phyloP scores from a whole-genome alignment of 2,888 invertebrate genomes.

The Drosophila buzzatii region DNA sequence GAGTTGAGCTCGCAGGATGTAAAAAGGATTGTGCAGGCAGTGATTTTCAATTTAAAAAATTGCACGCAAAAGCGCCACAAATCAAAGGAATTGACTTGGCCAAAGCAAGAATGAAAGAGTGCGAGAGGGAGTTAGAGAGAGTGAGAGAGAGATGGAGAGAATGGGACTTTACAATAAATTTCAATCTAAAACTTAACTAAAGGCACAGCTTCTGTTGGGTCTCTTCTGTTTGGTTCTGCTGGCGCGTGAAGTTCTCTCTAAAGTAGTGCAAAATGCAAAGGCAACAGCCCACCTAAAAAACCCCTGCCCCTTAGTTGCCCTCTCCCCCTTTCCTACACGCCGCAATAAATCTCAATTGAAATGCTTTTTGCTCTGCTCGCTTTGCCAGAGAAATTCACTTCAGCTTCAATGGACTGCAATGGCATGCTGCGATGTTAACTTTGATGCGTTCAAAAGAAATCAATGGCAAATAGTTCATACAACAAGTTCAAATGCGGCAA shows the following conservation, averaged over 20 bases:
- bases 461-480: conserved; percentile 70
- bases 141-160: conserved; percentile 10
- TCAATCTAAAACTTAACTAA: conserved; percentile 80
- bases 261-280: conserved; percentile 78
- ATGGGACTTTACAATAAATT: conserved; percentile 68
- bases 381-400: conserved; percentile 69
- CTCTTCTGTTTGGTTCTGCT: conserved; percentile 41
- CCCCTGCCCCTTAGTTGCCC: not conserved
- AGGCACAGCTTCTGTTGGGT: conserved; percentile 63
- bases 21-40: conserved; percentile 75
- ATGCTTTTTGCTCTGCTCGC: conserved; percentile 69
- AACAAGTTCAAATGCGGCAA: conserved; percentile 35
- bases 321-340: conserved; percentile 63
- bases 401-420: conserved; percentile 72
- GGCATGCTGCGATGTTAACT: conserved; percentile 57
- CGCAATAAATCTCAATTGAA: conserved; percentile 82
- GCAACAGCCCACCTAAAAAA: conserved; percentile 29
- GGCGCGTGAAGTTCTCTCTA: conserved; percentile 48
- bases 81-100: conserved; percentile 81
- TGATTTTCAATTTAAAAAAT: conserved; percentile 81
- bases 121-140: conserved; percentile 1
- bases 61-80: conserved; percentile 82
- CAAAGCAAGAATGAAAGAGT: conserved; percentile 5
- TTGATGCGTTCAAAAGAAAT: conserved; percentile 74
- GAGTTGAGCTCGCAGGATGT: conserved; percentile 62